phyloP scores from a whole-genome alignment of 2,888 invertebrate genomes.

The Calameuta pallipes region DNA sequence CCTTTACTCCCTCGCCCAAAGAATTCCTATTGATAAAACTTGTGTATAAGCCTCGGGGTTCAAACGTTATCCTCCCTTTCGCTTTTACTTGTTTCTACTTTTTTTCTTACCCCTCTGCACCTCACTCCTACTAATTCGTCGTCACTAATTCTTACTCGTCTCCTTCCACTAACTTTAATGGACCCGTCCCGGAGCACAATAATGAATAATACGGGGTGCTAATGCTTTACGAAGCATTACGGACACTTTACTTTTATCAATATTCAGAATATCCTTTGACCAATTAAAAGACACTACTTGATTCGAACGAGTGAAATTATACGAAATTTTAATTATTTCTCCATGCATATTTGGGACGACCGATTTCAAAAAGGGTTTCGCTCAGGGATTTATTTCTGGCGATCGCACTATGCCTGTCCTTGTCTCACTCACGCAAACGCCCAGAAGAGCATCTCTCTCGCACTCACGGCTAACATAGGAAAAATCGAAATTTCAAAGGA shows the following conservation, averaged over 20 bases:
- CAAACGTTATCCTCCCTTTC: neutral
- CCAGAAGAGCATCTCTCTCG: neutral
- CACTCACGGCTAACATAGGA: neutral
- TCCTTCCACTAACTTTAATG: neutral
- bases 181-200: neutral
- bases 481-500: neutral
- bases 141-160: neutral
- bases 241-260: neutral
- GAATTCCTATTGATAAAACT: neutral
- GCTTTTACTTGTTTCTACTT: neutral
- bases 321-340: neutral
- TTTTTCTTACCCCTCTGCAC: neutral
- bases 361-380: neutral
- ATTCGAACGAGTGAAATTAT: neutral
- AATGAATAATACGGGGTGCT: neutral
- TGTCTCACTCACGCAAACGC: neutral
- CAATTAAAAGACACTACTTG: neutral
- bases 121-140: neutral
- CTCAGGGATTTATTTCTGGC: neutral
- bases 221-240: neutral
- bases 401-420: neutral
- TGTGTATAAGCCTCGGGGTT: neutral
- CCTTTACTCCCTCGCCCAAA: neutral
- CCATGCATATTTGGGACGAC: neutral
- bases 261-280: neutral